These are phyloP conservation scores for Alviniconcha strummeri DNA, from an alignment of 2,888 invertebrate species.

Conservation along the genomic window DNA sequence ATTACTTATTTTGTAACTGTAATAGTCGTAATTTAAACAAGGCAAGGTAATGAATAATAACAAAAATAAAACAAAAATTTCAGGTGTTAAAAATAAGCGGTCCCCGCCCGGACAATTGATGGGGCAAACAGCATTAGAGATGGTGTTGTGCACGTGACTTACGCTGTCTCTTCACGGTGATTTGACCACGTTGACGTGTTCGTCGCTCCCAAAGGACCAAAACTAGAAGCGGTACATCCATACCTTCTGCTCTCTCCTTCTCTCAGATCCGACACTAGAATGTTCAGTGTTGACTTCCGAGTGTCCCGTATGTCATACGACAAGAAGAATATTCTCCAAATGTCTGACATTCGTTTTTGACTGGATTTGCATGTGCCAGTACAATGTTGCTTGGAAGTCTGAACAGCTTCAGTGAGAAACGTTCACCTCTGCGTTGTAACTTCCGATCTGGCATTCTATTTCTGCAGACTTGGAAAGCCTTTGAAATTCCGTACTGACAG, in stretches of 20 bases:
- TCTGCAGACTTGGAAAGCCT: constrained; percentile 15
- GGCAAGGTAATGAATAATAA: too few species aligned
- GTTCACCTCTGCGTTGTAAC: neutral
- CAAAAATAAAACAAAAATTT: too few species aligned
- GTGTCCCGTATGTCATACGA: neutral
- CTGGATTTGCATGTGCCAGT: neutral
- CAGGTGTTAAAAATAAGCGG: too few species aligned
- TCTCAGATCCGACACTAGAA: constrained; percentile 14
- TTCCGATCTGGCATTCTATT: constrained; percentile 18
- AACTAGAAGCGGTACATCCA: constrained; percentile 9
- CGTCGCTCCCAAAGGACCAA: constrained; percentile 13
- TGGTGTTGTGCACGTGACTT: neutral
- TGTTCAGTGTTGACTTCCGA: neutral
- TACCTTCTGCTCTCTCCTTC: constrained; percentile 13
- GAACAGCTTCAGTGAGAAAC: constrained; percentile 15
- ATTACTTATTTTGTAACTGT: too few species aligned
- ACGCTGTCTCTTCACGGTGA: neutral
- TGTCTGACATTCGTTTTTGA: neutral
- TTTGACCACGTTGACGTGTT: neutral
- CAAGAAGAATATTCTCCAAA: constrained; percentile 10
- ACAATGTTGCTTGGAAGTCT: neutral
- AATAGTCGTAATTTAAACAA: too few species aligned
- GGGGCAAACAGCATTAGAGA: too few species aligned
- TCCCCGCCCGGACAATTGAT: too few species aligned
- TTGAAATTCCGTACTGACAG: constrained; percentile 8